These are phyloP conservation scores for Eulemur coronatus DNA, from an alignment of 2,797 vertebrate species.

Conservation along the genomic window DNA sequence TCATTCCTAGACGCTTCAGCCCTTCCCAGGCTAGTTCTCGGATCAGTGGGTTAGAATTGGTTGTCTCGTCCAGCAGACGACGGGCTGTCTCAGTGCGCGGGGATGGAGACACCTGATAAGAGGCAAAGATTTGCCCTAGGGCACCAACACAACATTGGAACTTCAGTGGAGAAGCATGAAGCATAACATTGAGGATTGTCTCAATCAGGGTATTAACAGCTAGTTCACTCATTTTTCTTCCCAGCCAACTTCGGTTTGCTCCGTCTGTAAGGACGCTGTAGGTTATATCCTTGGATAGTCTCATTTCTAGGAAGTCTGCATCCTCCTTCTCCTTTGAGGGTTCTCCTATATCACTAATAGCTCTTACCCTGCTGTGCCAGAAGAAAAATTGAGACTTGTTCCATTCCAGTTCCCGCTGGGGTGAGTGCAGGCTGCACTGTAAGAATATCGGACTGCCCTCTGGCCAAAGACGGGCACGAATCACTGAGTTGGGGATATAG, in stretches of 20 bases:
- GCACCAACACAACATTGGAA: constrained; percentile 58
- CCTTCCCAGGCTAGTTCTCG: constrained; percentile 78
- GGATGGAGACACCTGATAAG: constrained; percentile 49
- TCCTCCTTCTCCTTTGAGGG: constrained; percentile 18
- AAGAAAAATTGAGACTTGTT: constrained; percentile 47
- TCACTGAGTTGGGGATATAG: constrained; percentile 80
- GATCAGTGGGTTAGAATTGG: constrained; percentile 59
- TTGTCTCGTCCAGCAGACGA: constrained; percentile 62
- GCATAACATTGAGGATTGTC: constrained; percentile 57
- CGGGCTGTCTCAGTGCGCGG: constrained; percentile 66
- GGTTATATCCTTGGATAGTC: neutral
- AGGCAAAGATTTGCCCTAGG: constrained; percentile 73
- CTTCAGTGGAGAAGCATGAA: constrained; percentile 25
- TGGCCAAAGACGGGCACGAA: constrained; percentile 78
- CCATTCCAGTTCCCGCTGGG: neutral
- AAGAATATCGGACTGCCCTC: constrained; percentile 66
- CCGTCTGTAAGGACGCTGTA: constrained; percentile 49
- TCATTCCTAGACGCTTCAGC: constrained; percentile 73
- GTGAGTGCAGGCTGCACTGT: constrained; percentile 47
- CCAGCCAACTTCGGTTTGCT: constrained; percentile 63
- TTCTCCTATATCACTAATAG: accelerated
- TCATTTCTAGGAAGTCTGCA: constrained; percentile 30
- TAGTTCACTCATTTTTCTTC: constrained; percentile 71
- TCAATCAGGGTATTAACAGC: constrained; percentile 59
- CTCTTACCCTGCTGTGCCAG: constrained; percentile 9